Conservation (phyloP, 2,888 invertebrate genomes). For the Villa cingulata region DNA sequence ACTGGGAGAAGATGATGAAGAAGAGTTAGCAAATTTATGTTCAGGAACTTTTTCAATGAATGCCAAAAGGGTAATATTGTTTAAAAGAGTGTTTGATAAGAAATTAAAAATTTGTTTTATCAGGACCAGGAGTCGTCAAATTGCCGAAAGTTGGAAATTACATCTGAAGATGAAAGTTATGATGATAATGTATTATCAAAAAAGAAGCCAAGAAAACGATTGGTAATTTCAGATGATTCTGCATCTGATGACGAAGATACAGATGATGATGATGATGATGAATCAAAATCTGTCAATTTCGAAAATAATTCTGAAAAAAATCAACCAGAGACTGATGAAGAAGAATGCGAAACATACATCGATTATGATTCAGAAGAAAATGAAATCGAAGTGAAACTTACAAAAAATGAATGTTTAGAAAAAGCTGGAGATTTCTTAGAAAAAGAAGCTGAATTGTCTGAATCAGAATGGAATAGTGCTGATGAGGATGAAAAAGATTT, state of each 20-base stretch:
- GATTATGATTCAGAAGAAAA: constrained; percentile 81
- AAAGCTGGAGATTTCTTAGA: constrained; percentile 65
- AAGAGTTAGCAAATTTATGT: constrained; percentile 42
- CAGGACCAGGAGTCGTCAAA: too few relatives aligned
- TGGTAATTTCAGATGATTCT: constrained; percentile 1
- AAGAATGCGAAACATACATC: constrained; percentile 38
- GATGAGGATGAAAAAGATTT: constrained; percentile 74
- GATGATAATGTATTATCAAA: neutral
- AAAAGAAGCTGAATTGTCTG: constrained; percentile 81
- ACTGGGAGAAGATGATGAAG: constrained; percentile 29
- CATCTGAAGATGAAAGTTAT: constrained; percentile 3
- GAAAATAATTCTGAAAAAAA: constrained; percentile 15
- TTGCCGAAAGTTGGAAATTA: too few relatives aligned
- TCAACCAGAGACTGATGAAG: constrained; percentile 28
- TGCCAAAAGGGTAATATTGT: neutral
- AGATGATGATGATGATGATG: neutral
- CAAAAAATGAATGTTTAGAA: constrained; percentile 27
- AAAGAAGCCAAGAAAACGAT: neutral
- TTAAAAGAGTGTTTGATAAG: too few relatives aligned
- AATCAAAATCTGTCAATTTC: constrained; percentile 27
- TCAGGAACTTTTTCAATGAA: constrained; percentile 41
- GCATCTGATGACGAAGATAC: neutral
- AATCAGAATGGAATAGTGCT: constrained; percentile 78
- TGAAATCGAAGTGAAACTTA: constrained; percentile 42
- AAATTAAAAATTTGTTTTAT: too few relatives aligned